Percentiles rank a stretch among this genome's conserved stretches.
Conservation (phyloP, 2,113 vertebrate species). For the Barbus barbus region DNA sequence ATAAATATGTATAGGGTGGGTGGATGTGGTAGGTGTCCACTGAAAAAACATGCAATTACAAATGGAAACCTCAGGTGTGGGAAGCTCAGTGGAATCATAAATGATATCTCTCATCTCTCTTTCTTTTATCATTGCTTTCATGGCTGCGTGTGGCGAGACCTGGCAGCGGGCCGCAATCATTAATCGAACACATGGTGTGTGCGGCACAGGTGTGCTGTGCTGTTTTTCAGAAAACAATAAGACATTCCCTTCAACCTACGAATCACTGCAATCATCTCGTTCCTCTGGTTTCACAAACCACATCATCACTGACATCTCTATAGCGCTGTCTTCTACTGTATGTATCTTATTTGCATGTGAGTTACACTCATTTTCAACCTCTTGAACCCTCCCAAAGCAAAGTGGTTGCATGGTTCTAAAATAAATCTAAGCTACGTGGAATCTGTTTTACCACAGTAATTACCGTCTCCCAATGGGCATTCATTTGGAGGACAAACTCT, state of each 20-base stretch:
- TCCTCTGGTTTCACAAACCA: constrained; percentile 56
- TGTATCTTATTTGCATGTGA: not conserved
- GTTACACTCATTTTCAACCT: constrained; percentile 16
- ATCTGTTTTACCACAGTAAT: not conserved
- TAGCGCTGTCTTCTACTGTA: not conserved
- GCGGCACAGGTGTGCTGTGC: constrained; percentile 61
- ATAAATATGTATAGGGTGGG: constrained; percentile 49
- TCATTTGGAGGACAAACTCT: constrained; percentile 42
- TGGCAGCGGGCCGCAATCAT: constrained; percentile 52
- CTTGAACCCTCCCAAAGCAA: not conserved
- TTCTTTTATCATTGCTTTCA: not conserved
- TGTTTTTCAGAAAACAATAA: constrained; percentile 59
- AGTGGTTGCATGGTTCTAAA: not conserved
- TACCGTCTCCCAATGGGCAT: not conserved
- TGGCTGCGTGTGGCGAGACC: constrained; percentile 20
- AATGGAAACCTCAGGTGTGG: constrained; percentile 47
- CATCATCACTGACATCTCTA: constrained; percentile 31
- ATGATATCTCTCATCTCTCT: constrained; percentile 38
- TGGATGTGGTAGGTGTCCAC: constrained; percentile 45
- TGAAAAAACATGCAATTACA: constrained; percentile 21
- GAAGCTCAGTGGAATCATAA: constrained; percentile 52
- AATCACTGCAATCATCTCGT: constrained; percentile 58
- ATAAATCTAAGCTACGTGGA: constrained; percentile 36
- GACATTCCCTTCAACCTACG: constrained; percentile 53
- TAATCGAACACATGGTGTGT: constrained; percentile 58